These are phyloP conservation scores for Enteromius afrohamiltoni DNA, from an alignment of 2,797 vertebrate species.

Conservation along the genomic window DNA sequence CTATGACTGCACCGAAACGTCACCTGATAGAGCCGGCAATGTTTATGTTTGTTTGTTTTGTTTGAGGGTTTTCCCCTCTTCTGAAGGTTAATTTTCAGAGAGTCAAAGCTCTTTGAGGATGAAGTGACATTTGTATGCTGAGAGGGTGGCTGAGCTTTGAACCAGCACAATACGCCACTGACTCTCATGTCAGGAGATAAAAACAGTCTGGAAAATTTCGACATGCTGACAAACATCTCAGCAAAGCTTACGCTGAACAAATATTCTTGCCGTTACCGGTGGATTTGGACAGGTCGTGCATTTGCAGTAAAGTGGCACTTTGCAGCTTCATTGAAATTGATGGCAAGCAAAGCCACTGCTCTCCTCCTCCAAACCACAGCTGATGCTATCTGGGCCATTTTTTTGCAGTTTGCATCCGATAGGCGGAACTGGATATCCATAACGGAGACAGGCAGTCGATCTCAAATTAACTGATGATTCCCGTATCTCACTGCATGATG, in stretches of 20 bases:
- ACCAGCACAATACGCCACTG: constrained; percentile 32
- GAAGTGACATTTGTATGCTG: constrained; percentile 54
- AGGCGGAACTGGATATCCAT: constrained; percentile 49
- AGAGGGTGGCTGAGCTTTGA: constrained; percentile 50
- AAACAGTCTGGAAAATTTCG: constrained; percentile 30
- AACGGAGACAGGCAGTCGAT: constrained; percentile 35
- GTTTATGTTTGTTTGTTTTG: constrained; percentile 33
- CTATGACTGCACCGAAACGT: background rate
- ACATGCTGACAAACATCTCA: constrained; percentile 28
- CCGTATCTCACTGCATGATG: constrained; percentile 37
- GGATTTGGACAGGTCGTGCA: constrained; percentile 10
- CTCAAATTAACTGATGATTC: constrained; percentile 47
- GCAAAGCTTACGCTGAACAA: background rate
- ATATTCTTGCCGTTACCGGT: background rate
- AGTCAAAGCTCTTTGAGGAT: constrained; percentile 48
- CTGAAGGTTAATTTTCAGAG: constrained; percentile 43
- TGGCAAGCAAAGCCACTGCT: constrained; percentile 10
- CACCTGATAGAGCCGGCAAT: background rate
- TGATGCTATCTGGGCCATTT: constrained; percentile 50
- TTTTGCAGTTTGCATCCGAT: constrained; percentile 42
- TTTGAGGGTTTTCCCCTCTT: constrained; percentile 45
- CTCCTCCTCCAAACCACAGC: constrained; percentile 6
- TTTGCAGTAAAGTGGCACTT: background rate
- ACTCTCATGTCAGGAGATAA: constrained; percentile 47
- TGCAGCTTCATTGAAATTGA: constrained; percentile 35